These are phyloP conservation scores for Salvator merianae DNA, from an alignment of 2,113 vertebrate species.

Conservation along the genomic window DNA sequence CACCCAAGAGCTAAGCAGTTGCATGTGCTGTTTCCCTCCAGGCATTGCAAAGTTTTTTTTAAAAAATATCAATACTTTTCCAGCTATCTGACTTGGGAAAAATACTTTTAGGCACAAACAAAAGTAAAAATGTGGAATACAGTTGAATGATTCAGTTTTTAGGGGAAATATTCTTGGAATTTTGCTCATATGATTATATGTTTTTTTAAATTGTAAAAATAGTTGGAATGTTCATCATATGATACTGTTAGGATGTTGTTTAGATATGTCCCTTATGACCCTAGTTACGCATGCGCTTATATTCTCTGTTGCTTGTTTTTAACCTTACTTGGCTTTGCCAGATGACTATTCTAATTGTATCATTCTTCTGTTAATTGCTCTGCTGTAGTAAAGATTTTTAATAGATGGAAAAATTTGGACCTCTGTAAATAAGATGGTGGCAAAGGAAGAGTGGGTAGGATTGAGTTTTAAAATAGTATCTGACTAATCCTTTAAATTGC, in stretches of 20 bases:
- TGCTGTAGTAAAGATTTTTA: background rate
- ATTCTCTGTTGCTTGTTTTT: background rate
- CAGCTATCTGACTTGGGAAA: background rate
- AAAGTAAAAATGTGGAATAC: background rate
- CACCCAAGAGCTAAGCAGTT: background rate
- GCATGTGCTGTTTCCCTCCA: fast-evolving
- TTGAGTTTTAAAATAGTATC: background rate
- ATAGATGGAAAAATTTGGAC: background rate
- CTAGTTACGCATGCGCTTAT: background rate
- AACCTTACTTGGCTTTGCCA: background rate
- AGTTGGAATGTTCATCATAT: background rate
- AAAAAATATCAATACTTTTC: background rate
- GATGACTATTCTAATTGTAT: background rate
- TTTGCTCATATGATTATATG: background rate
- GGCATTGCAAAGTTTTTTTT: background rate
- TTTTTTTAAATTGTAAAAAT: background rate
- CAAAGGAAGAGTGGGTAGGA: background rate
- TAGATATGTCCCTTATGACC: background rate
- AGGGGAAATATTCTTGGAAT: background rate
- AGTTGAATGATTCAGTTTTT: background rate
- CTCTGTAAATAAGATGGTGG: background rate
- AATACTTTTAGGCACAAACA: constrained; percentile 5
- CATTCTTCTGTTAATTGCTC: background rate
- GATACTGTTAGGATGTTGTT: background rate
- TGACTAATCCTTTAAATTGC: background rate